Percentiles rank a stretch among this genome's conserved stretches.
Conservation (phyloP, 2,888 invertebrate genomes). For the Heliconius charithonia region DNA sequence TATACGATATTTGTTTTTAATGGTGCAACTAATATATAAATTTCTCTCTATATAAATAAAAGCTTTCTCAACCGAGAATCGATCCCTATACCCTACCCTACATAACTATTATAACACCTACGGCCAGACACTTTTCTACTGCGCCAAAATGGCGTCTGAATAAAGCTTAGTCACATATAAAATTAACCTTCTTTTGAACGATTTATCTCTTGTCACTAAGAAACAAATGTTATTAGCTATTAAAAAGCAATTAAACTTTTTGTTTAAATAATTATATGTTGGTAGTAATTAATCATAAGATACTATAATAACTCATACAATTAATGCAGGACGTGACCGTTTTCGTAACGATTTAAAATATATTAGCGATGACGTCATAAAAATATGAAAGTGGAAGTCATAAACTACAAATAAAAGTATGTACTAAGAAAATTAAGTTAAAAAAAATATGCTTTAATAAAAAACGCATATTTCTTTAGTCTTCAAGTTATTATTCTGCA, state of each 20-base stretch:
- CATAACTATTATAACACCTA: too few relatives aligned
- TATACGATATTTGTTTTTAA: too few relatives aligned
- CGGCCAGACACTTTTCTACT: too few relatives aligned
- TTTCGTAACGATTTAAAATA: background rate
- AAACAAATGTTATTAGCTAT: conserved; percentile 64
- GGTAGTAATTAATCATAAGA: conserved; percentile 68
- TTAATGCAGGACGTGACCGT: conserved; percentile 39
- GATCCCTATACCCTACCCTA: too few relatives aligned
- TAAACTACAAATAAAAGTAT: too few relatives aligned
- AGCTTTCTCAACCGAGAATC: too few relatives aligned
- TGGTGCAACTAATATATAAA: too few relatives aligned
- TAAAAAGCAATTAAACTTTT: conserved; percentile 75
- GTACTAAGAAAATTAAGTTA: background rate
- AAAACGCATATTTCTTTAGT: too few relatives aligned
- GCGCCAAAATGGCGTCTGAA: background rate
- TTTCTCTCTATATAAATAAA: too few relatives aligned
- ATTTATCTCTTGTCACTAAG: conserved; percentile 27
- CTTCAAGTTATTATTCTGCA: background rate
- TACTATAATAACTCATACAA: conserved; percentile 51
- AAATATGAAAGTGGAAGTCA: background rate
- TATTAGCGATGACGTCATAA: background rate
- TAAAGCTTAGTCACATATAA: conserved; percentile 19
- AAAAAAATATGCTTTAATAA: too few relatives aligned
- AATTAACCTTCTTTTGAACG: background rate
- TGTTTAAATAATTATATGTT: conserved; percentile 54